Evolutionary conservation across 2,797 vertebrate genomes (phyloP), one percentile per base, ranked within the genome.

Genomic region (Gymnoscopelus microlampas): DNA sequence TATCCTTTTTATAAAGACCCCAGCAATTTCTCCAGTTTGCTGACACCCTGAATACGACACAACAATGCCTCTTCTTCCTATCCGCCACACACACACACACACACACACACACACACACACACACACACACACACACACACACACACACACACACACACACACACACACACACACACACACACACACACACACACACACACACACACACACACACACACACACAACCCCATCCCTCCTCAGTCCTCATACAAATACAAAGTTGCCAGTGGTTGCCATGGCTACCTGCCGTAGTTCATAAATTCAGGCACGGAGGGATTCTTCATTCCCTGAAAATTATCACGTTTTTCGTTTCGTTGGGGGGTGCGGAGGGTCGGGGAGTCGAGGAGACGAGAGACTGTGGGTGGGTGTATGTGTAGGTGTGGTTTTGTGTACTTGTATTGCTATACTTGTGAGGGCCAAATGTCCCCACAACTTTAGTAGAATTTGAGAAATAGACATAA

Each of bases 41-140:
- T 87, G 88, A 90, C 88, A 90, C 85, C 76, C 76, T 88, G 85
- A 90, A 88, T 90, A 87, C 86, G 85, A 85, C 9, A 84, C 81
- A 88, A 91, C 85, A 91, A 91, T 90, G 83, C 76, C 62, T 72
- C 74, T 71, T 82, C 82, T 87, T 71, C 83, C 78, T 53, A 60
- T 58, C 53, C 56, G 66, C 73, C 57, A 77, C 53, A 26, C 60
- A 55, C 71, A 26, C 56, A 35, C 26, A 29, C 26, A 29, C 26
- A 29, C 26, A 23, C 53, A n/a, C 55, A 62, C 60, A 51, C 53
- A 75, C 19, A 54, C 29, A 24, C 14, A 64, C 65, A 66, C 63
- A 66, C 70, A 79, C 73, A 61, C 67, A 64, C 59, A 14, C 53
- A 71, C 66, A 19, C 68, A 51, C 13, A 32, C 32, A n/a, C 14